Percentiles rank a stretch among this genome's conserved stretches.
phyloP scores from a whole-genome alignment of 2,113 vertebrate genomes.

The Ariopsis seemanni region DNA sequence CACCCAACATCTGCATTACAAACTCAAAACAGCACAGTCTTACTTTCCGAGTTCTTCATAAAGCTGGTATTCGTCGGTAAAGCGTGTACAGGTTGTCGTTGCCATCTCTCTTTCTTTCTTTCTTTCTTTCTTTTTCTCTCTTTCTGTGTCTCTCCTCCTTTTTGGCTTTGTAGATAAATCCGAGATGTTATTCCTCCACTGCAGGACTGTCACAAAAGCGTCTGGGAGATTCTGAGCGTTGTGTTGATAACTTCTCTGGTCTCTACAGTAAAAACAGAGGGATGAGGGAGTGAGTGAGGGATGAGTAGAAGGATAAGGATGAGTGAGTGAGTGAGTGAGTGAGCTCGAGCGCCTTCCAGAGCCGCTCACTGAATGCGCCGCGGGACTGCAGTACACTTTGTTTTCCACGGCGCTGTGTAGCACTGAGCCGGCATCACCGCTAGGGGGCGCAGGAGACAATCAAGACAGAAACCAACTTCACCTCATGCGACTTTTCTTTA shows the following conservation, averaged over 20 bases:
- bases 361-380: conserved; percentile 50
- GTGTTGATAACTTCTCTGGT: not conserved
- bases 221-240: not conserved
- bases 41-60: conserved; percentile 98
- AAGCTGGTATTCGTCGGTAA: conserved; percentile 92
- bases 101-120: conserved; percentile 72
- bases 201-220: not conserved
- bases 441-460: conserved; percentile 37
- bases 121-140: not conserved
- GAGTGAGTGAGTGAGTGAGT: conserved; percentile 35
- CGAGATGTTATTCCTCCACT: conserved; percentile 35
- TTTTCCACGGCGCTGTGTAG: conserved; percentile 42
- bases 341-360: conserved; percentile 39
- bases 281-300: not conserved
- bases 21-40: conserved; percentile 55
- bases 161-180: conserved; percentile 34
- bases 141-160: conserved; percentile 43
- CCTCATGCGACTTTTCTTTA: not conserved
- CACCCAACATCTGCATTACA: not conserved
- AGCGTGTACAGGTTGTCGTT: conserved; percentile 88
- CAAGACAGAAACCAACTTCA: not conserved
- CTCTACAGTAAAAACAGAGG: not conserved
- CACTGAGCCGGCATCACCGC: conserved; percentile 8
- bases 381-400: conserved; percentile 42
- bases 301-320: not conserved